A percentile compares a stretch with the other conserved stretches of the same genome.
These are phyloP conservation scores for Eurosta solidaginis DNA, from an alignment of 1,140 invertebrate genomes.

Conservation along the genomic window DNA sequence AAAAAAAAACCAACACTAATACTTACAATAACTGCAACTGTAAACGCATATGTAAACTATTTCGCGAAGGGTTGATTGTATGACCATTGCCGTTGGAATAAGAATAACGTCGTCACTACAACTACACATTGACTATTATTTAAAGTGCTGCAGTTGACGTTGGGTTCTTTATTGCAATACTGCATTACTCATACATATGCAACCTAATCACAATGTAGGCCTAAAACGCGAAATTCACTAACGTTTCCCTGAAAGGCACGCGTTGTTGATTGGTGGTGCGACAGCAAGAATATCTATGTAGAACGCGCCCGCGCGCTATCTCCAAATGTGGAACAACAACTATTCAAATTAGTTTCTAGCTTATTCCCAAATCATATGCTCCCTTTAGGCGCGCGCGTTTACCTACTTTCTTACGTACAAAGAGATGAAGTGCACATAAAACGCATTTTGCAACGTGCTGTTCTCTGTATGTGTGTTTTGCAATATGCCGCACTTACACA, in stretches of 20 bases:
- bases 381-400: too few relatives aligned
- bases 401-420: too few relatives aligned
- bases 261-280: constrained; percentile 24
- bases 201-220: background rate
- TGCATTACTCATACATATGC: background rate
- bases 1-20: background rate
- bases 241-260: background rate
- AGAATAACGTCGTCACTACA: background rate
- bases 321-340: background rate
- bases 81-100: background rate
- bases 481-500: background rate
- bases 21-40: background rate
- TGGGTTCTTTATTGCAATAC: background rate
- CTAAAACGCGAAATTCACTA: background rate
- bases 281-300: background rate
- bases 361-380: background rate
- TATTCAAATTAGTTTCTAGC: background rate
- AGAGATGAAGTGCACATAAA: background rate
- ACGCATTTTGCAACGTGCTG: background rate
- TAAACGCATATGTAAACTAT: too few relatives aligned
- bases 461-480: too few relatives aligned
- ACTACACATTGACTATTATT: background rate
- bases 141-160: background rate
- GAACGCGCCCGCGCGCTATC: constrained; percentile 22
- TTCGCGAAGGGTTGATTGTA: background rate